These are phyloP conservation scores for Cerastis rubricosa DNA, from an alignment of 2,888 invertebrate species.

Conservation along the genomic window DNA sequence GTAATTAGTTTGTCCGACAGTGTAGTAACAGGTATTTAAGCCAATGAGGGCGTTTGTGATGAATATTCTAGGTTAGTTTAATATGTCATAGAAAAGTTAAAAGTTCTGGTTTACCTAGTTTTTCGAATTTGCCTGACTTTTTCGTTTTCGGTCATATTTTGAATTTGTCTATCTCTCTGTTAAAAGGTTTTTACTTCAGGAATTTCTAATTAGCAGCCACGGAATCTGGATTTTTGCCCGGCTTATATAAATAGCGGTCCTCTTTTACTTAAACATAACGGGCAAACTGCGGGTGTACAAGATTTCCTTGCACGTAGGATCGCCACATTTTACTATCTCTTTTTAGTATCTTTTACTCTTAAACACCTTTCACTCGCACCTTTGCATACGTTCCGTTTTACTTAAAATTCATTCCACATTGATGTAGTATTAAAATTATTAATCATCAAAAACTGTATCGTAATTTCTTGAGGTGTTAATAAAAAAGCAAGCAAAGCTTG, in stretches of 20 bases:
- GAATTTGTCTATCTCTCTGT: not conserved
- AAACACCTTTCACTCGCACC: too few species aligned
- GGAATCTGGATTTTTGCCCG: not conserved
- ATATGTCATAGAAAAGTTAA: not conserved
- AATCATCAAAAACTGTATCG: not conserved
- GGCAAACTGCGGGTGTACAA: too few species aligned
- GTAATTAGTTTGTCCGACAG: constrained; percentile 48
- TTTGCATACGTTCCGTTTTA: too few species aligned
- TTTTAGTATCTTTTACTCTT: too few species aligned
- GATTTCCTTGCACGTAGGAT: too few species aligned
- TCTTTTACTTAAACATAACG: too few species aligned
- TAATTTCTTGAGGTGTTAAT: too few species aligned
- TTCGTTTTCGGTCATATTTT: not conserved
- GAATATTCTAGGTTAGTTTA: not conserved
- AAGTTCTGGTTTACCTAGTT: not conserved
- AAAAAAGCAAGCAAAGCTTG: not conserved
- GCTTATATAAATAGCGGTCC: too few species aligned
- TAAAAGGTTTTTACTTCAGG: not conserved
- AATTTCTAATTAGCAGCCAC: not conserved
- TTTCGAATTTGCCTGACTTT: not conserved
- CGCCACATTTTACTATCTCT: too few species aligned
- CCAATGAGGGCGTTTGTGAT: not conserved
- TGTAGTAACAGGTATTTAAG: constrained; percentile 37
- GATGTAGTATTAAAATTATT: not conserved
- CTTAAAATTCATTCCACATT: too few species aligned